Evolutionary conservation across 2,113 vertebrate genomes (phyloP).

Genomic region (Anolis carolinensis): DNA sequence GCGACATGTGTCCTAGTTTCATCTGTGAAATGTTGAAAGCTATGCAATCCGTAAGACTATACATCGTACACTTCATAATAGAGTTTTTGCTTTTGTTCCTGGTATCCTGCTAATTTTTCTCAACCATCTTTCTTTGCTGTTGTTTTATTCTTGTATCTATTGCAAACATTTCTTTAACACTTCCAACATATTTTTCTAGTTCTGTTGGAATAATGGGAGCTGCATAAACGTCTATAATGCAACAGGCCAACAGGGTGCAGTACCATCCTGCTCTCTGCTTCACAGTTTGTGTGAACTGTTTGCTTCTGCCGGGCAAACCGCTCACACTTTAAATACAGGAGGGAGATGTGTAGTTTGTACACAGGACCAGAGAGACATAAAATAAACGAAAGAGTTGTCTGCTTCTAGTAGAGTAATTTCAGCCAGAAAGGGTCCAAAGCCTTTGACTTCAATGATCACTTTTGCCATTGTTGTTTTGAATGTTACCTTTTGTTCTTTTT

Average conservation of each 20-base stretch:
- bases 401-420: not conserved
- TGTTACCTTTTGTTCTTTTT: not conserved
- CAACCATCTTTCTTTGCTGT: not conserved
- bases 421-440: not conserved
- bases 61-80: too few relatives aligned
- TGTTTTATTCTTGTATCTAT: not conserved
- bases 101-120: too few relatives aligned
- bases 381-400: not conserved
- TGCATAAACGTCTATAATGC: not conserved
- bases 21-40: too few relatives aligned
- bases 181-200: too few relatives aligned
- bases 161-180: not conserved
- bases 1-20: too few relatives aligned
- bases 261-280: constrained; percentile 46
- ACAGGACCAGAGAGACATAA: not conserved
- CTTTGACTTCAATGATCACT: not conserved
- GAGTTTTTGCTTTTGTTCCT: too few relatives aligned
- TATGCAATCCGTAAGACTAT: too few relatives aligned
- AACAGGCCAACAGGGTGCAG: constrained; percentile 72
- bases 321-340: constrained; percentile 9
- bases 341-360: not conserved
- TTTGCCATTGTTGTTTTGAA: not conserved
- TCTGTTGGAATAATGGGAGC: not conserved
- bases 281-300: not conserved
- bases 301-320: not conserved